Percentiles rank a stretch among this genome's conserved stretches.
phyloP scores from a whole-genome alignment of 1,140 invertebrate species.

The Euglossa dilemma region DNA sequence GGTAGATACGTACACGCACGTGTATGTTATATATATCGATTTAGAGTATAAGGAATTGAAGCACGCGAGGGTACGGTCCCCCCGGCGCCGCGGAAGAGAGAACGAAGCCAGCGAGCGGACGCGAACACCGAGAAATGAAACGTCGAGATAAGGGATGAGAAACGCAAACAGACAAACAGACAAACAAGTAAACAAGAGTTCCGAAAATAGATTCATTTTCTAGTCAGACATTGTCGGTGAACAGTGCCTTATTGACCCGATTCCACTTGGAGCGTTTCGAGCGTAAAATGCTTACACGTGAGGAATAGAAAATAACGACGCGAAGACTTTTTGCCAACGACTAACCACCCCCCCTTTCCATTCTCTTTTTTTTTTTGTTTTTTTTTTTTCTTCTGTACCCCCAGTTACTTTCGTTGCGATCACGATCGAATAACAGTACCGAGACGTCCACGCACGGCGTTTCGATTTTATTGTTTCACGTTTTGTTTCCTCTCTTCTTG shows the following conservation, averaged over 20 bases:
- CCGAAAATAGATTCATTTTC: slow-evolving; percentile 81
- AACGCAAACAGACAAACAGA: slow-evolving; percentile 18
- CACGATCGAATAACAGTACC: not conserved
- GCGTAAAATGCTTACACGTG: slow-evolving; percentile 14
- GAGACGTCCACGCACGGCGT: slow-evolving; percentile 32
- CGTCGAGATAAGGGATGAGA: slow-evolving; percentile 22
- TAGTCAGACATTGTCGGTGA: slow-evolving; percentile 83
- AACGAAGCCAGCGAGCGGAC: slow-evolving; percentile 34
- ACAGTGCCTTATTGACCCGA: slow-evolving; percentile 82
- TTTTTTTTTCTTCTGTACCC: no score
- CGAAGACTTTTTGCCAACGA: not conserved
- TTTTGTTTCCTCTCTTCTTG: slow-evolving; percentile 1
- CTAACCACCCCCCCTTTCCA: no score
- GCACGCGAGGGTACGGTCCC: not conserved
- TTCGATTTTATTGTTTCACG: slow-evolving; percentile 32
- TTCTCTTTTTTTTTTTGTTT: not conserved
- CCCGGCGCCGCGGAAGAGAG: slow-evolving; percentile 26
- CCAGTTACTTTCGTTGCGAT: not conserved
- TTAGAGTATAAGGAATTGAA: slow-evolving; percentile 29
- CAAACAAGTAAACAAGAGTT: slow-evolving; percentile 58
- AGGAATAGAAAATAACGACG: slow-evolving; percentile 7
- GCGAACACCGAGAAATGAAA: slow-evolving; percentile 53
- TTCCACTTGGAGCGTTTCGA: slow-evolving; percentile 68
- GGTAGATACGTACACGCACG: not conserved
- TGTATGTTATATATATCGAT: not conserved